Conservation (phyloP, 1,140 invertebrate species). For the Lasaia peninsularis region DNA sequence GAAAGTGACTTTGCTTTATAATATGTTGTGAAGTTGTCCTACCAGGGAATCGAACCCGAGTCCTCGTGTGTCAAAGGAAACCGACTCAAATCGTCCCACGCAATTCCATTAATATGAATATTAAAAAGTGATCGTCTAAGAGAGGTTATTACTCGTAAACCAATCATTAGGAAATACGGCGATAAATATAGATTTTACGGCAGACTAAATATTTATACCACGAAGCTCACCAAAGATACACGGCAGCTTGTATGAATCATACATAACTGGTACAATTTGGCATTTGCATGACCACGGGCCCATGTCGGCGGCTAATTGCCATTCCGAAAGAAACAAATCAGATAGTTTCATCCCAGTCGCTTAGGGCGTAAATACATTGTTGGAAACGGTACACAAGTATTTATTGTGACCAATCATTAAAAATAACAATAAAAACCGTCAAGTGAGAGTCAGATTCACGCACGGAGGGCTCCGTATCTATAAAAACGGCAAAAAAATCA, state of each 20-base stretch:
- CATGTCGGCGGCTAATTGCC: constrained; percentile 50
- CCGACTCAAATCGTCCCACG: too few species aligned
- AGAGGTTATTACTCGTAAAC: background rate
- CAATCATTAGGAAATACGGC: background rate
- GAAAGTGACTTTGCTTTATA: too few species aligned
- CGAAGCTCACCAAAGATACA: constrained; percentile 33
- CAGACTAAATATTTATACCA: constrained; percentile 33
- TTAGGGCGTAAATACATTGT: constrained; percentile 36
- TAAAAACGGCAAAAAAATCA: too few species aligned
- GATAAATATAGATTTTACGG: constrained; percentile 25
- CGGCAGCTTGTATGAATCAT: constrained; percentile 49
- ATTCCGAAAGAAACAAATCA: constrained; percentile 58
- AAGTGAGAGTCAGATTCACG: too few species aligned
- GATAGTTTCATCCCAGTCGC: constrained; percentile 36
- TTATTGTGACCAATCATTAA: constrained; percentile 12
- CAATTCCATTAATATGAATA: background rate
- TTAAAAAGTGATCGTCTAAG: background rate
- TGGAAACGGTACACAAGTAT: constrained; percentile 13
- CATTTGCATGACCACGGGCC: constrained; percentile 49
- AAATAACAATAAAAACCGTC: too few species aligned
- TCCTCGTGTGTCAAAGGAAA: too few species aligned
- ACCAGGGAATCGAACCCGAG: too few species aligned
- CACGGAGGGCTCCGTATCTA: too few species aligned
- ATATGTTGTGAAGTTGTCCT: too few species aligned
- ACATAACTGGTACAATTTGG: constrained; percentile 38